These are phyloP conservation scores for Boulengeromyrus knoepffleri DNA, from an alignment of 2,113 vertebrate genomes.

Conservation along the genomic window DNA sequence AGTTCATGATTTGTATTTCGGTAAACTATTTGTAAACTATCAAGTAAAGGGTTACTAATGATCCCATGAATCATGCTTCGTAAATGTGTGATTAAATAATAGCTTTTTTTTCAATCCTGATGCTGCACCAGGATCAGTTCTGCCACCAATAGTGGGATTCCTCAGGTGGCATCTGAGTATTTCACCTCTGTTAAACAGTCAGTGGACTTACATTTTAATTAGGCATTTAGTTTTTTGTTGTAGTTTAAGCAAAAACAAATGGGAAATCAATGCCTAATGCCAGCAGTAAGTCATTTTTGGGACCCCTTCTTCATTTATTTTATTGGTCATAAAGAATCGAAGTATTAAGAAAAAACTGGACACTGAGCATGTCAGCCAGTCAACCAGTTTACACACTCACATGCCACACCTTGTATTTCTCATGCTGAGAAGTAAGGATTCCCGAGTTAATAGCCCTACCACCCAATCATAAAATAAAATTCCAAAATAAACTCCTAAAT, in stretches of 20 bases:
- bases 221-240: background rate
- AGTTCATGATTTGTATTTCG: no score
- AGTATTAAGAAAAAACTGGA: no score
- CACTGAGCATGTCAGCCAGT: no score
- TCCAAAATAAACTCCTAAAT: no score
- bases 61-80: background rate
- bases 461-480: no score
- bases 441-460: no score
- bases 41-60: background rate
- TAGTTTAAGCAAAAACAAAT: background rate
- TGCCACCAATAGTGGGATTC: background rate
- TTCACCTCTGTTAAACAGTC: background rate
- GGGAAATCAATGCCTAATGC: background rate
- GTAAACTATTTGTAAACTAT: no score
- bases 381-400: no score
- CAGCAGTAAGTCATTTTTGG: background rate
- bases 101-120: background rate
- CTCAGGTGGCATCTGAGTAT: background rate
- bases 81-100: background rate
- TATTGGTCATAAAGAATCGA: no score
- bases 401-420: no score
- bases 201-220: background rate
- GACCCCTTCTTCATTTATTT: no score
- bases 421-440: no score
- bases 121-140: background rate